Evolutionary conservation across 2,888 invertebrate genomes (phyloP), one percentile per base, ranked within the genome.

Genomic region (Prostheceraeus crozeri): DNA sequence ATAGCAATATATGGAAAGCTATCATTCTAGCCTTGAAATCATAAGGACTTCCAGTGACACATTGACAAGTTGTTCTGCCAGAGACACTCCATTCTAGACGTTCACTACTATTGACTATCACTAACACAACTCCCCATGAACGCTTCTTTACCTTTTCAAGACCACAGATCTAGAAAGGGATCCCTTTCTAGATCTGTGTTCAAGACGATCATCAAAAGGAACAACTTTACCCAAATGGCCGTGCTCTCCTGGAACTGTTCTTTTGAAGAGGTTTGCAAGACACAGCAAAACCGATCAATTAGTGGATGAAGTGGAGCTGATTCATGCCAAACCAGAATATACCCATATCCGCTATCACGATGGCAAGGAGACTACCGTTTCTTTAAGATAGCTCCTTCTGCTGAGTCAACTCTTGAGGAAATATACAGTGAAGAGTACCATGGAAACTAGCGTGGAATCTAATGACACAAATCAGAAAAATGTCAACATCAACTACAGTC

Each of bases 281-380:
- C 27, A 19, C 28, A 31, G 27, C 28, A 54, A 54, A 40, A 21
- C 23, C 19, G 54, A 54, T 33, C 45, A 4, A 10, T 48, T 48
- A 4, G 48, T 48, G 48, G 48, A 48, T 30, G 48, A 28, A 21
- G 48, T 48, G 28, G 48, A 23, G 27, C 25, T 48, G 25, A 25
- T 48, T 25, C 27, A 48, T 25, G 48, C 19, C 48, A 62, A 62
- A 16, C 60, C 60, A 48, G n/a, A 30, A 8, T 62, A 62, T 33
- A 60, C 62, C 25, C 40, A 36, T 33, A 51, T 62, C 27, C 46
- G 51, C 27, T 57, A 31, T 33, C 56, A n/a, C n/a, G 57, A 61
- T 57, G 62, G 62, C 27, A 56, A 45, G 33, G 56, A 62, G 57
- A 35, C 35, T 16, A 51, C 55, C 28, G 60, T 62, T 4, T 62